Percentiles rank a stretch among this genome's conserved stretches.
phyloP scores from a whole-genome alignment of 2,797 vertebrate genomes.

The Steatocranus sp. region DNA sequence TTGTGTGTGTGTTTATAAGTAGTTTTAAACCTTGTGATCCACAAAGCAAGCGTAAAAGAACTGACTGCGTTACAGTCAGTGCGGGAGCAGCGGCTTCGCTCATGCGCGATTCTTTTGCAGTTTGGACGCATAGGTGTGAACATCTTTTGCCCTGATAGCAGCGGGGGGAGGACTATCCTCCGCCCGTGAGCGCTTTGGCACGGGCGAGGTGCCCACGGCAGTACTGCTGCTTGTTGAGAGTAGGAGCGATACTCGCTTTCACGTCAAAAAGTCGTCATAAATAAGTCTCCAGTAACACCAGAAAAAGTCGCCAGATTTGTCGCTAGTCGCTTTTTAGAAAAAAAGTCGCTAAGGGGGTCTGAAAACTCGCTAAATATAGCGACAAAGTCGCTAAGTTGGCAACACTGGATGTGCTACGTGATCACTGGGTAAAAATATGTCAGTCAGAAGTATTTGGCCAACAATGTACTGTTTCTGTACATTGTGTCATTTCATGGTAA shows the following conservation, averaged over 20 bases:
- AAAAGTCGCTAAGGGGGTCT: accelerated
- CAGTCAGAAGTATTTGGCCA: background rate
- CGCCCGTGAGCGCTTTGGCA: background rate
- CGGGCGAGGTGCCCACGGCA: too few species aligned
- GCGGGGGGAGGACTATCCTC: too few species aligned
- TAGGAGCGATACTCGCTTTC: background rate
- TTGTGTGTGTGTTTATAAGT: background rate
- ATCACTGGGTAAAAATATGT: background rate
- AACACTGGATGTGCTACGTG: background rate
- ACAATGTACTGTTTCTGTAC: background rate
- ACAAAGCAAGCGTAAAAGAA: background rate
- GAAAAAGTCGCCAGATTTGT: background rate
- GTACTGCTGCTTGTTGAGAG: background rate
- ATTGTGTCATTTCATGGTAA: background rate
- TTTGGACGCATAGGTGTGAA: too few species aligned
- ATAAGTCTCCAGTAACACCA: background rate
- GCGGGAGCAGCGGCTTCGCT: accelerated
- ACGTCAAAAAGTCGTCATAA: background rate
- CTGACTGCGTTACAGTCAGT: background rate
- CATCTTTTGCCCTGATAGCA: too few species aligned
- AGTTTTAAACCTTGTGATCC: background rate
- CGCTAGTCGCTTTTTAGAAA: background rate
- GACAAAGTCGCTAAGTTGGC: background rate
- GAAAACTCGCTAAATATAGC: background rate
- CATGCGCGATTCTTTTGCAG: too few species aligned